phyloP scores from a whole-genome alignment of 2,113 vertebrate genomes.

The Pyxicephalus adspersus region DNA sequence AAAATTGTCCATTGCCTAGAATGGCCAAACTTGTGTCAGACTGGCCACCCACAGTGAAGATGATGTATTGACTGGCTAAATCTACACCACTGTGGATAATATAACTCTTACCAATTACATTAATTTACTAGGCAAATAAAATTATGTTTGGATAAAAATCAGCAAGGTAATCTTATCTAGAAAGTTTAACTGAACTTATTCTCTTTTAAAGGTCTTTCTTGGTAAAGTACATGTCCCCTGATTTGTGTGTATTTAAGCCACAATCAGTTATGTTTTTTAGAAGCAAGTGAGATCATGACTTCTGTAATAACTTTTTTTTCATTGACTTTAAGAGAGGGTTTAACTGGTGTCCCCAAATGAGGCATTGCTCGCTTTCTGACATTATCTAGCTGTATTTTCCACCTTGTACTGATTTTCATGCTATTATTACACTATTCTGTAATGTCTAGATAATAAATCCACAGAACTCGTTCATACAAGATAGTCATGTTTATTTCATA shows the following conservation, averaged over 20 bases:
- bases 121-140: background rate
- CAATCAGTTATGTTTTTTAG: constrained; percentile 24
- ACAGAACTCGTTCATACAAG: background rate
- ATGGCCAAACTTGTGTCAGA: too few relatives aligned
- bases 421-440: constrained; percentile 25
- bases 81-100: too few relatives aligned
- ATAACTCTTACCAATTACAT: too few relatives aligned
- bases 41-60: too few relatives aligned
- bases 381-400: constrained; percentile 37
- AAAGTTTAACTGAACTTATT: background rate
- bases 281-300: constrained; percentile 40
- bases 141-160: background rate
- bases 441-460: constrained; percentile 48
- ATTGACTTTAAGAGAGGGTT: constrained; percentile 19
- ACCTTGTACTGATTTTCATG: constrained; percentile 24
- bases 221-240: background rate
- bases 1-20: too few relatives aligned
- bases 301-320: constrained; percentile 29
- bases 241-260: constrained; percentile 15
- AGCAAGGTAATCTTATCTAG: background rate
- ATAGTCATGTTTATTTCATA: constrained; percentile 11
- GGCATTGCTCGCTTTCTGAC: constrained; percentile 27
- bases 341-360: constrained; percentile 7
- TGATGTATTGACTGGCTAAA: too few relatives aligned
- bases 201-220: background rate